Evolutionary conservation across 64 coral and sea anemone genomes (phyloP), one percentile per base, ranked within the genome.

Genomic region (Porites australiensis): DNA sequence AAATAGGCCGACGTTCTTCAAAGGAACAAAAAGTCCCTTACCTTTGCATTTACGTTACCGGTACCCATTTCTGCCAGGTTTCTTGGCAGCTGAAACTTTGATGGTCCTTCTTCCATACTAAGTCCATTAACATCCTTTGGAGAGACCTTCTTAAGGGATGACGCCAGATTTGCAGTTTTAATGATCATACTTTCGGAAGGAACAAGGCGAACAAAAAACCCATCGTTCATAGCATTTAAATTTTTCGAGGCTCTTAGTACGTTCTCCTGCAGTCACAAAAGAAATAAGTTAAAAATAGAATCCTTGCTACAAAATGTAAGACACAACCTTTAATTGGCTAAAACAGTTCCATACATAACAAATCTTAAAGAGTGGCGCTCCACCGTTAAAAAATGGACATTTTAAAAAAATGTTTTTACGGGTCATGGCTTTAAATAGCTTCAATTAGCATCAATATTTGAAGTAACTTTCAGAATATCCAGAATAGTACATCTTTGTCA

Each of bases 161-260:
- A 20, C 2, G n/a, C 21, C 23, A 80, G 22, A 0, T 80, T 55
- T 44, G 18, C 27, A 23, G 55, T 59, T 23, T 61, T 80, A 15
- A 80, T 80, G 8, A 80, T 23, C 3, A 80, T 4, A 20, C 3
- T 43, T 80, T 80, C 77, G 22, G 66, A 70, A 8, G 66, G 66
- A 70, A 70, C 66, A 19, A 70, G 19, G 16, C 66, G 66, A 21
- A n/a, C 66, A 70, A 70, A 70, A 23, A 70, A 70, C 6, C 8
- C 66, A 70, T 70, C 66, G 66, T 70, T 70, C 66, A 70, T 70
- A 70, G 66, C 66, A n/a, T 70, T 23, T n/a, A 70, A 70, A 9
- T 70, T 14, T 70, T 70, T 19, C 4, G 18, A 19, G 22, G 66
- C 66, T n/a, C 8, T 70, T 70, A 21, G 19, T 8, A 70, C 66